Conservation (phyloP, 2,113 vertebrate species). For the Myiozetetes cayanensis region DNA sequence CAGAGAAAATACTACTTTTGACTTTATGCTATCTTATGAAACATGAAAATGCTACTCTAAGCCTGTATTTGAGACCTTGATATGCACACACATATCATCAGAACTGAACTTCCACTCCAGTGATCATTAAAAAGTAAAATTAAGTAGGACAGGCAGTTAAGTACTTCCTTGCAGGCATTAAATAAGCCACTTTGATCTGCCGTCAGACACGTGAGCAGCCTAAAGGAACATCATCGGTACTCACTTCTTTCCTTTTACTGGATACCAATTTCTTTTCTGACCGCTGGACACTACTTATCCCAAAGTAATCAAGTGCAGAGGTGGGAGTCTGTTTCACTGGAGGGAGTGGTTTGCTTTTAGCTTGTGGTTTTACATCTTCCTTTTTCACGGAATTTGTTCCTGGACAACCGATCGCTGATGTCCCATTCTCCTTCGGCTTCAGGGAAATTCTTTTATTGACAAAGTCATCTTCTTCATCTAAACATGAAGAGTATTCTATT, state of each 20-base stretch:
- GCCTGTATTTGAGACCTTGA: neutral
- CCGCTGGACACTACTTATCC: slow-evolving; percentile 78
- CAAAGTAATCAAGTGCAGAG: slow-evolving; percentile 89
- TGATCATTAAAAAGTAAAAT: neutral
- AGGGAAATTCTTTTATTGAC: slow-evolving; percentile 71
- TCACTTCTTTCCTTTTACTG: slow-evolving; percentile 89
- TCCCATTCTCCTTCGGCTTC: slow-evolving; percentile 81
- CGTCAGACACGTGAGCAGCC: neutral
- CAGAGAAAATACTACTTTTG: neutral
- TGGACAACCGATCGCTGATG: neutral
- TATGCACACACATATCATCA: fast-evolving
- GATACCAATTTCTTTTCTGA: slow-evolving; percentile 93
- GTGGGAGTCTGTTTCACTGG: slow-evolving; percentile 82
- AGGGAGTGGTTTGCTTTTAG: slow-evolving; percentile 72
- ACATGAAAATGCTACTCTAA: fast-evolving
- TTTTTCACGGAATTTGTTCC: slow-evolving; percentile 37
- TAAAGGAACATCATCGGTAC: slow-evolving; percentile 8
- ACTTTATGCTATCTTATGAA: neutral
- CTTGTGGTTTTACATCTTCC: slow-evolving; percentile 61
- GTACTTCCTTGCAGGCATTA: neutral
- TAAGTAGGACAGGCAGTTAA: neutral
- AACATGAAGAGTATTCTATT: slow-evolving; percentile 5
- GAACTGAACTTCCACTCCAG: neutral
- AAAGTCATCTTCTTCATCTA: slow-evolving; percentile 94
- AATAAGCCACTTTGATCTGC: neutral